Evolutionary conservation across 2,113 vertebrate genomes (phyloP).

Genomic region (Oreocharis arfaki): DNA sequence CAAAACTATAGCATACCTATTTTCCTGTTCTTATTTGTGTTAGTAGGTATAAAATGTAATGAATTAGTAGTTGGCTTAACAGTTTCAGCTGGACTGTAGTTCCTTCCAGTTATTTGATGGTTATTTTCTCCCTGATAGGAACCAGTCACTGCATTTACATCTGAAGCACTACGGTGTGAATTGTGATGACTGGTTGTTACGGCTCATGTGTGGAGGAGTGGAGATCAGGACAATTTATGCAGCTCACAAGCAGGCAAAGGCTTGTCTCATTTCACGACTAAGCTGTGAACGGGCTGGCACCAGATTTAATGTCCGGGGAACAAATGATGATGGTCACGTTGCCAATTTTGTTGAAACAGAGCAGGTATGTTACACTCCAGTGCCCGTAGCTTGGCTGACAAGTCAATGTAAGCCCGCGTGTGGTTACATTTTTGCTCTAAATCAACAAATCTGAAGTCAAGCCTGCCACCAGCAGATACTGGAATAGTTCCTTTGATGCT

Average conservation of each 20-base stretch:
- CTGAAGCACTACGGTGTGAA: slow-evolving; percentile 96
- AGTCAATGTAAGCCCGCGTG: not conserved
- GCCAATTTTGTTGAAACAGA: slow-evolving; percentile 99
- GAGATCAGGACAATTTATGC: slow-evolving; percentile 97
- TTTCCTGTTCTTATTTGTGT: not conserved
- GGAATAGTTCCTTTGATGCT: not conserved
- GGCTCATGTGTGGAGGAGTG: slow-evolving; percentile 96
- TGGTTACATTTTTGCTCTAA: not conserved
- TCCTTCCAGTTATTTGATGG: not conserved
- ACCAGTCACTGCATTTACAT: slow-evolving; percentile 94
- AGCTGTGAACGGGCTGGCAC: slow-evolving; percentile 96
- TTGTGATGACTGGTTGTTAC: slow-evolving; percentile 93
- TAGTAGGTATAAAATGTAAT: not conserved
- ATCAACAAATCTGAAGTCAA: not conserved
- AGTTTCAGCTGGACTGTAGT: not conserved
- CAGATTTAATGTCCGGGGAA: slow-evolving; percentile 94
- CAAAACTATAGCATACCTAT: not conserved
- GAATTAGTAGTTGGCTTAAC: not conserved
- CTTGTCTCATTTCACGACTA: slow-evolving; percentile 93
- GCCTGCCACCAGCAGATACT: not conserved
- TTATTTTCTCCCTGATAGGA: slow-evolving; percentile 71
- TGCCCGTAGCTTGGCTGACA: not conserved
- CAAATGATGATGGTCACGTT: slow-evolving; percentile 95
- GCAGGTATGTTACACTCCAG: slow-evolving; percentile 75
- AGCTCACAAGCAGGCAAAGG: slow-evolving; percentile 96